Base-by-base conservation (phyloP, 2,797 vertebrate species). In the Takifugu rubripes region DNA sequence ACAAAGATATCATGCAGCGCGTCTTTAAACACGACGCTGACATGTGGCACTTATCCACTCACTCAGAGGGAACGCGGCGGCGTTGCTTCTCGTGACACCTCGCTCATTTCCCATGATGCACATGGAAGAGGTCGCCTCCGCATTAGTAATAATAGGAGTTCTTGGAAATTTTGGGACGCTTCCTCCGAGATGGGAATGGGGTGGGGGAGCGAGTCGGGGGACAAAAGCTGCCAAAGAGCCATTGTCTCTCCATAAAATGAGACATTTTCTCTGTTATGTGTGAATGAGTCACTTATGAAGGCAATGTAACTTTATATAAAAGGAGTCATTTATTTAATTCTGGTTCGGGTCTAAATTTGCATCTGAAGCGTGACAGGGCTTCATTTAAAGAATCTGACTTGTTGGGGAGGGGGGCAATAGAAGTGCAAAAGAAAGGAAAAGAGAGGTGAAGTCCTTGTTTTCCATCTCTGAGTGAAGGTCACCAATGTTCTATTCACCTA, bases 1-100 rank as follows among this genome's bases (percentile, higher is more conserved):
- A 93, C 92, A 93, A 92, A 92, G 91, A 92, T 93, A 93, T 92
- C 92, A 93, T 93, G 91, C 85, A 81, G 92, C 75, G 91, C 91
- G 85, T 91, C 90, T 92, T 92, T 89, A 93, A 92, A 93, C 90
- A 91, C 84, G 89, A 86, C 75, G 80, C 82, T 92, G 92, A 91
- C 92, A 92, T 85, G 90, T 91, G 82, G 89, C 87, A 93, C 84
- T 93, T 93, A 93, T 88, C 86, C 89, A 90, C 89, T 92, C 92
- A 92, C 84, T 88, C 88, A 81, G 60, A 81, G 56, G 55, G 85
- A 91, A 91, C 85, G 84, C 85, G 89, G 77, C 88, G 83, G 88
- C 84, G 65, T 81, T 76, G 87, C 85, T 87, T 82, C 83, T 81
- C 59, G 77, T 90, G 91, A 90, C 90, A 87, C 85, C 79, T 87